Base-by-base conservation (phyloP, 2,797 vertebrate genomes). In the Hylomyscus alleni region DNA sequence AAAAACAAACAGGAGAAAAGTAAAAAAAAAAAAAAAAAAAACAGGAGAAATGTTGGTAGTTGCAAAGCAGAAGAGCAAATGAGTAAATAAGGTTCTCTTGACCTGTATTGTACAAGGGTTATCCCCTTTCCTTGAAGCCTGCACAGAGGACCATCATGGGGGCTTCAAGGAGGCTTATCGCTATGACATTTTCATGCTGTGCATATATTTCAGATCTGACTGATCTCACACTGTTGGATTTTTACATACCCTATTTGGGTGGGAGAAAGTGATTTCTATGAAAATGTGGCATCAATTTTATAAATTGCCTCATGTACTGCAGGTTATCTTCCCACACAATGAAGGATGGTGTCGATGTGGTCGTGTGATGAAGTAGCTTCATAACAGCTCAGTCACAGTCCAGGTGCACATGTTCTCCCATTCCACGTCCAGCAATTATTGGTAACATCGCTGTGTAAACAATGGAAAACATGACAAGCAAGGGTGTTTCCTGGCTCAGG, bases 281-380 rank as follows among this genome's bases (percentile, higher is more conserved):
- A 52, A 94, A 84, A 17, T 60, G 0, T 67, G 14, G 82, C n/a
- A 4, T 37, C 58, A 73, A 2, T 22, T 22, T 47, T 12, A 7
- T 26, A 50, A 54, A 56, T 0, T 47, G 2, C 47, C 67, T n/a
- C 2, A 17, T 15, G n/a, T 3, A 52, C 34, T 10, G 10, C 1
- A 7, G 7, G 24, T 56, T 52, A 90, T 26, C 47, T 92, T 95
- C 26, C 65, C 37, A 20, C 37, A 80, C 20, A 40, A 2, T 22
- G 22, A 22, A 8, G 40, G 19, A 56, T 31, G 22, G 4, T 1
- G 3, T 69, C 13, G 73, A 0, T 50, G 40, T 31, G 40, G 6
- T 54, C 31, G 54, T 62, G 10, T 84, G 8, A 44, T 14, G 5
- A 12, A 86, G 1, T 54, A 19, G 31, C 2, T 58, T 76, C 12